Evolutionary conservation across 2,113 vertebrate genomes (phyloP), one percentile per base, ranked within the genome.

Genomic region (Meleagris gallopavo): DNA sequence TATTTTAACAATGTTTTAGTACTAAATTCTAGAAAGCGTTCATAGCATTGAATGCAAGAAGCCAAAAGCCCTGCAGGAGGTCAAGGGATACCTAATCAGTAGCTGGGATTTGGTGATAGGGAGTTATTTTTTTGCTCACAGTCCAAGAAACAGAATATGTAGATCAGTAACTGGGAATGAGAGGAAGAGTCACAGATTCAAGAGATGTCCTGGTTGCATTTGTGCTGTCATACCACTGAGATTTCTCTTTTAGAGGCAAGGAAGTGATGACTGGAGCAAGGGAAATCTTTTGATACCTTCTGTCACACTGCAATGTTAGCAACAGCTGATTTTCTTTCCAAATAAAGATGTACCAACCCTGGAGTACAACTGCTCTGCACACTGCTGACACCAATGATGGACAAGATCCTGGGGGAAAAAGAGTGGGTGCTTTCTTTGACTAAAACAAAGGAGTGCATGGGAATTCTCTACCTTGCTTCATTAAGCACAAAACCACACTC

Each of bases 291-390:
- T 71, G 30, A 62, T 38, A 29, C 2, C 18, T 1, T 36, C 55
- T 40, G 5, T 30, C 8, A 11, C 0, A 0, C 40, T 88, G 30
- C 27, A 62, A 25, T 3, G 1, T 40, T 38, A 38, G 24, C 38
- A 40, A 40, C 36, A 62, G 32, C 30, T 64, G 66, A 36, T 52
- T 67, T 78, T 38, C 27, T 81, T 74, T 48, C 24, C 45, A 24
- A 40, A 38, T n/a, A 1, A 1, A 78, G 30, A 21, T 18, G 17
- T 55, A 72, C 24, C 38, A 69, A 64, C 58, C 10, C 38, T 16
- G 24, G 54, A 36, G 36, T 18, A 58, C 20, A 41, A 17, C 20
- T 71, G 50, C n/a, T 48, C 8, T n/a, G 85, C 15, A n/a, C 20
- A 9, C 40, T 58, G 40, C 60, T 91, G 73, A 36, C 69, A 86